phyloP scores from a whole-genome alignment of 2,113 vertebrate genomes.

The Ceuthmochares aereus region DNA sequence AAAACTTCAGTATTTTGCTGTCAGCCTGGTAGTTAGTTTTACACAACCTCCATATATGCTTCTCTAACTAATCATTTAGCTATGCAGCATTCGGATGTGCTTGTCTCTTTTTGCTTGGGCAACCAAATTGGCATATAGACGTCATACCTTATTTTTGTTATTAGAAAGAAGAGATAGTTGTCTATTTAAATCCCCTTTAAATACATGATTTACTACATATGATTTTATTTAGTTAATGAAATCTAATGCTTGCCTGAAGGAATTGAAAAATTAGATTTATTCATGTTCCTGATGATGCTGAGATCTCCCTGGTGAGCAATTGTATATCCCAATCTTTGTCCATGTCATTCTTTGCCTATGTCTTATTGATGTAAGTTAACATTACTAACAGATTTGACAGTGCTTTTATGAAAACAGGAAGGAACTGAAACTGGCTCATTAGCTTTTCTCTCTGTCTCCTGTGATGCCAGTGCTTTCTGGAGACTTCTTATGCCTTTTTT shows the following conservation, averaged over 20 bases:
- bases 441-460: constrained; percentile 12
- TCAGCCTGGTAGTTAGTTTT: not conserved
- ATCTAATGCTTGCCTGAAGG: constrained; percentile 37
- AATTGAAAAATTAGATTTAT: constrained; percentile 46
- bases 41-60: not conserved
- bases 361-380: not conserved
- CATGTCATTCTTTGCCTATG: constrained; percentile 7
- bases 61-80: not conserved
- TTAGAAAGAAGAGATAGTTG: not conserved
- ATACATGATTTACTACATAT: not conserved
- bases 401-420: constrained; percentile 3
- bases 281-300: not conserved
- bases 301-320: not conserved
- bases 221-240: constrained; percentile 26
- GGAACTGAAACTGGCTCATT: not conserved
- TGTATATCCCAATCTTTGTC: not conserved
- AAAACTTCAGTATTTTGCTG: not conserved
- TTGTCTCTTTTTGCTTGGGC: not conserved
- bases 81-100: not conserved
- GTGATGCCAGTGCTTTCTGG: not conserved
- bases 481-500: not conserved
- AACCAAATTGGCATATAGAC: not conserved
- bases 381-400: not conserved
- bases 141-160: not conserved
- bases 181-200: not conserved